Percentiles rank a stretch among this genome's conserved stretches.
These are phyloP conservation scores for Pandemis cinnamomeana DNA, from an alignment of 2,888 invertebrate species.

Conservation along the genomic window DNA sequence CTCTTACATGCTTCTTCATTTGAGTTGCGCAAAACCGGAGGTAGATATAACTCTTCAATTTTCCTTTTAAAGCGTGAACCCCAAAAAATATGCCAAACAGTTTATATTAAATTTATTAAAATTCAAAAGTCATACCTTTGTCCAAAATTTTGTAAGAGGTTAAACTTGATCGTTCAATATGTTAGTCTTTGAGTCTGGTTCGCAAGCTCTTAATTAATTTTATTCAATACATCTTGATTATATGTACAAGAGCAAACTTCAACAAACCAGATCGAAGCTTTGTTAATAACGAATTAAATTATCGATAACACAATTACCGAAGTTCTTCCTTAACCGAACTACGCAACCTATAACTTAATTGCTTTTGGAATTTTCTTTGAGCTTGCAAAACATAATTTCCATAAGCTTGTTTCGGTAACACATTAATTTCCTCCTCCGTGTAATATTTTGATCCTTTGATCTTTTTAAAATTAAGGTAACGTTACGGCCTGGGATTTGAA, in stretches of 20 bases:
- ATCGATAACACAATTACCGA: conserved; percentile 29
- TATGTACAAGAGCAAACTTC: conserved; percentile 8
- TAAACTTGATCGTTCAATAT: not conserved
- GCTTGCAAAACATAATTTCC: conserved; percentile 38
- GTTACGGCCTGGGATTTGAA: conserved; percentile 19
- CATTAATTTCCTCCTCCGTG: conserved; percentile 38
- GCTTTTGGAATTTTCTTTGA: conserved; percentile 39
- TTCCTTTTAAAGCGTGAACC: not conserved
- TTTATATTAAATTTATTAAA: not conserved
- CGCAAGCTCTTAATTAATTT: conserved; percentile 33
- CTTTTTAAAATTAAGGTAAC: conserved; percentile 35
- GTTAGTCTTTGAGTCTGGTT: conserved; percentile 32
- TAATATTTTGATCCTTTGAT: conserved; percentile 37
- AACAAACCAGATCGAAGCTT: conserved; percentile 26
- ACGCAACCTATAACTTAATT: conserved; percentile 36
- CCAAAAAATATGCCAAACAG: not conserved
- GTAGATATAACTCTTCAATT: conserved; percentile 42
- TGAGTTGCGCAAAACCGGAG: conserved; percentile 48
- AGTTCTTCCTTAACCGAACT: conserved; percentile 33
- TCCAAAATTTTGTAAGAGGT: not conserved
- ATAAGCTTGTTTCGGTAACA: conserved; percentile 38
- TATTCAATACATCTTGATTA: conserved; percentile 31
- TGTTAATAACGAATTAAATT: conserved; percentile 34
- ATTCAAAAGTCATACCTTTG: not conserved
- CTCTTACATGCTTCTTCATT: conserved; percentile 70